Conservation (phyloP, 2,113 vertebrate species). For the Ochotona princeps region DNA sequence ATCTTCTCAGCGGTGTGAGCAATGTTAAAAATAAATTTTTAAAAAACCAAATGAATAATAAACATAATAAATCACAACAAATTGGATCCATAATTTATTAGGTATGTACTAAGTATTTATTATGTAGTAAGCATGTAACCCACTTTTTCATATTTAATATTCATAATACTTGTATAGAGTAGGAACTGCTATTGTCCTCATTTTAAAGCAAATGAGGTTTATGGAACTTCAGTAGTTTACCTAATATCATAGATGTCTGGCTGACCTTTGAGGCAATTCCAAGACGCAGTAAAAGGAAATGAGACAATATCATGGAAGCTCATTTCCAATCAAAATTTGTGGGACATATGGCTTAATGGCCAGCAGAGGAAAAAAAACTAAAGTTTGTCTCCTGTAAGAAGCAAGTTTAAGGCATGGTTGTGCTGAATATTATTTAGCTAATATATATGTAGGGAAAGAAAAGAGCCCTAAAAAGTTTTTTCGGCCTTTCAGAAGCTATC, state of each 20-base stretch:
- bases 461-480: background rate
- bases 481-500: background rate
- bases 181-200: background rate
- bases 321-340: constrained; percentile 30
- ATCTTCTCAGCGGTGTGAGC: too few relatives aligned
- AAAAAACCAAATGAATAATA: too few relatives aligned
- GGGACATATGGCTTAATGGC: background rate
- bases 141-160: background rate
- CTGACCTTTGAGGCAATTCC: background rate
- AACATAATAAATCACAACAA: background rate
- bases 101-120: background rate
- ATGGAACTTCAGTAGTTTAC: background rate
- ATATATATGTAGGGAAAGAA: background rate
- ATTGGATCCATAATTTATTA: background rate
- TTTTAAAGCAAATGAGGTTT: background rate
- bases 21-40: too few relatives aligned
- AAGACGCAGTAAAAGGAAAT: constrained; percentile 32
- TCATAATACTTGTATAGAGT: background rate
- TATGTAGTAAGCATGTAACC: background rate
- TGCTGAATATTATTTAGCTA: background rate
- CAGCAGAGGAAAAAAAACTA: background rate
- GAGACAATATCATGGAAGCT: background rate
- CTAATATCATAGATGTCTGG: background rate
- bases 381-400: background rate
- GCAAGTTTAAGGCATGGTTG: background rate